Percentiles rank a stretch among this genome's conserved stretches.
These are phyloP conservation scores for Eonycteris spelaea DNA, from an alignment of 2,113 vertebrate species.

Conservation along the genomic window DNA sequence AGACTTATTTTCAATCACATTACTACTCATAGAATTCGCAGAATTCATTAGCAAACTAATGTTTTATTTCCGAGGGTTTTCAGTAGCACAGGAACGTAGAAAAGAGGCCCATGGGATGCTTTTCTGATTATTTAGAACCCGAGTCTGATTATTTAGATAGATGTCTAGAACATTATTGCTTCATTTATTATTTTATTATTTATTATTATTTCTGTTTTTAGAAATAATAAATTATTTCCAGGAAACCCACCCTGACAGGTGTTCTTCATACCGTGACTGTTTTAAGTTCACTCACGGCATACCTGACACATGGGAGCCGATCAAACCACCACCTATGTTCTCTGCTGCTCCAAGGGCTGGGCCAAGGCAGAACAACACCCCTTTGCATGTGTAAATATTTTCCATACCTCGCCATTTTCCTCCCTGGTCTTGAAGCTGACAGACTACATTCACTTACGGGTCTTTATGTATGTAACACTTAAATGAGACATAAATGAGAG, in stretches of 20 bases:
- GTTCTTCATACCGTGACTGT: no score
- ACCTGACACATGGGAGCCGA: no score
- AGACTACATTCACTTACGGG: no score
- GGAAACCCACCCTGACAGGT: background rate
- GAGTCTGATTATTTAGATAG: conserved; percentile 23
- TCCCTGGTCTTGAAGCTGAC: no score
- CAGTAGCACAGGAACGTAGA: conserved; percentile 63
- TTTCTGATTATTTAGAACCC: background rate
- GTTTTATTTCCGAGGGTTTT: conserved; percentile 70
- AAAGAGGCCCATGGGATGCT: conserved; percentile 60
- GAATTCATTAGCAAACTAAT: conserved; percentile 81
- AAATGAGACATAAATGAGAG: no score
- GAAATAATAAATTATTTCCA: background rate
- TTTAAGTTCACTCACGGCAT: no score
- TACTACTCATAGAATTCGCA: conserved; percentile 81
- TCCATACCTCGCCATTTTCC: no score
- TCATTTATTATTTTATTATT: background rate
- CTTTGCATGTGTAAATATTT: no score
- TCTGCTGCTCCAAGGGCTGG: no score
- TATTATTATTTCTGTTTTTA: background rate
- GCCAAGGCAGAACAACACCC: background rate
- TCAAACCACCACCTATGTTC: no score
- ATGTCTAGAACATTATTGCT: conserved; percentile 79
- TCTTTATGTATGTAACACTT: no score
- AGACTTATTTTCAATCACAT: conserved; percentile 38